These are phyloP conservation scores for Borostomias antarcticus DNA, from an alignment of 2,797 vertebrate species.

Conservation along the genomic window DNA sequence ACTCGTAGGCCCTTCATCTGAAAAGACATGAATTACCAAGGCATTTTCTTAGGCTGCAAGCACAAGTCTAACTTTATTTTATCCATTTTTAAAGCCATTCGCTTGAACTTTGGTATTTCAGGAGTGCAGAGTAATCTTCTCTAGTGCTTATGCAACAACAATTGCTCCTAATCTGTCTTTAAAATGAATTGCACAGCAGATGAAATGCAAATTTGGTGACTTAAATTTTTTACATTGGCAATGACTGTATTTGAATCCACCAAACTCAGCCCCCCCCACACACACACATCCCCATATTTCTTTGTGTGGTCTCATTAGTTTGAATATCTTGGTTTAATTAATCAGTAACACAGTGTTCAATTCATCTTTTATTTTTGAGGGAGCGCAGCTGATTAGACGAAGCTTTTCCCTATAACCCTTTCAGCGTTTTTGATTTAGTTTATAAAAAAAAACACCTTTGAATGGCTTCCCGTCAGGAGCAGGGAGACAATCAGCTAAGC, in stretches of 20 bases:
- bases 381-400: slow-evolving; percentile 71
- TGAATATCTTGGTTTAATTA: slow-evolving; percentile 71
- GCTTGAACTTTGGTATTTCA: background rate
- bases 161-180: slow-evolving; percentile 45
- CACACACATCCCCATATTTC: background rate
- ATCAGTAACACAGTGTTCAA: slow-evolving; percentile 70
- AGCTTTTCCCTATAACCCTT: slow-evolving; percentile 62
- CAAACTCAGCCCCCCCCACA: background rate
- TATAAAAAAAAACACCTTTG: background rate
- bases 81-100: slow-evolving; percentile 20
- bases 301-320: slow-evolving; percentile 66
- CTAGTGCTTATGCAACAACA: slow-evolving; percentile 42
- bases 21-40: background rate
- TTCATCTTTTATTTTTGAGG: slow-evolving; percentile 71
- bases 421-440: slow-evolving; percentile 53
- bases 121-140: background rate
- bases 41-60: background rate
- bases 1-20: background rate
- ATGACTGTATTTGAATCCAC: too few relatives aligned
- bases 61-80: slow-evolving; percentile 8
- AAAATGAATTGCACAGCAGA: slow-evolving; percentile 33
- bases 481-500: background rate
- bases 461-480: background rate
- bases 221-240: slow-evolving; percentile 26
- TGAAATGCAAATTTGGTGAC: slow-evolving; percentile 28